Conservation (phyloP, 2,888 invertebrate genomes). For the Panzeria rudis region DNA sequence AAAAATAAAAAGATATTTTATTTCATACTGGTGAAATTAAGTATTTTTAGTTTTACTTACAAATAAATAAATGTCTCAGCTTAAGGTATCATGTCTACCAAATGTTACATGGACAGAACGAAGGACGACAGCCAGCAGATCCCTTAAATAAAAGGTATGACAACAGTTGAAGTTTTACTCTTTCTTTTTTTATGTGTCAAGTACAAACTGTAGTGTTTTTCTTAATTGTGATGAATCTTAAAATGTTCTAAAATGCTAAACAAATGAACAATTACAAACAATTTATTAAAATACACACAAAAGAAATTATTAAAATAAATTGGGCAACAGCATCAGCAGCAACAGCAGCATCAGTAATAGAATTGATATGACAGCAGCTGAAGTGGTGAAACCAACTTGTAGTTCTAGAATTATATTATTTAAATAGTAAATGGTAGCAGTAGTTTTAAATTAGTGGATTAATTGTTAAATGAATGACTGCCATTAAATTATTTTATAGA, state of each 20-base stretch:
- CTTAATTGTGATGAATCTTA: slow-evolving; percentile 51
- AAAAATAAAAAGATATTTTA: slow-evolving; percentile 62
- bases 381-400: not conserved
- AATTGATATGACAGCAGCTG: slow-evolving; percentile 36
- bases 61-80: slow-evolving; percentile 65
- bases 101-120: slow-evolving; percentile 50
- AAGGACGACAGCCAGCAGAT: not conserved
- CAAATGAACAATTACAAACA: slow-evolving; percentile 68
- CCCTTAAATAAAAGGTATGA: slow-evolving; percentile 53
- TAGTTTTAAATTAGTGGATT: slow-evolving; percentile 61
- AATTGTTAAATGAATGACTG: slow-evolving; percentile 68
- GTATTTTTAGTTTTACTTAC: slow-evolving; percentile 49
- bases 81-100: slow-evolving; percentile 61
- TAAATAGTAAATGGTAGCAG: not conserved
- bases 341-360: not conserved
- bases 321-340: slow-evolving; percentile 38
- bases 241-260: slow-evolving; percentile 40
- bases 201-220: slow-evolving; percentile 16
- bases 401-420: slow-evolving; percentile 12
- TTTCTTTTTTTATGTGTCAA: slow-evolving; percentile 8
- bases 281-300: slow-evolving; percentile 55
- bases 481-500: slow-evolving; percentile 63
- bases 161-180: slow-evolving; percentile 45
- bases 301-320: slow-evolving; percentile 63
- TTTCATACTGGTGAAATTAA: slow-evolving; percentile 66